These are phyloP conservation scores for Daktulosphaira vitifoliae DNA, from an alignment of 1,140 invertebrate species.

Conservation along the genomic window DNA sequence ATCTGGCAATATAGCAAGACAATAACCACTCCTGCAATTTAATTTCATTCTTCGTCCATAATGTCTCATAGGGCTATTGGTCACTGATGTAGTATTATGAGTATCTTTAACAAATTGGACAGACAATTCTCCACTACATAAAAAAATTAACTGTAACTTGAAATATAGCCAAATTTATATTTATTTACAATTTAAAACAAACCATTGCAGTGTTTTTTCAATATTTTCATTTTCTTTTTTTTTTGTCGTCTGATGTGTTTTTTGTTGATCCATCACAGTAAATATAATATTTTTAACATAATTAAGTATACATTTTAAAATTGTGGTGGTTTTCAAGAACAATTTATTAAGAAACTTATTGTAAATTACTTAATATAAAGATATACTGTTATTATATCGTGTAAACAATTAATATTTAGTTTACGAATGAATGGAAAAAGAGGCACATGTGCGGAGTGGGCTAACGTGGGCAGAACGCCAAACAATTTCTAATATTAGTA, in stretches of 20 bases:
- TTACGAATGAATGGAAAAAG: not conserved
- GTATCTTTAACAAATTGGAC: not conserved
- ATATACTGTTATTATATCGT: not conserved
- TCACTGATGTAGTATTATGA: not conserved
- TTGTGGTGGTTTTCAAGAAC: no score
- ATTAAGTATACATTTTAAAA: no score
- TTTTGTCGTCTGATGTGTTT: not conserved
- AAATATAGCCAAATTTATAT: not conserved
- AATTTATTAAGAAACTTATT: not conserved
- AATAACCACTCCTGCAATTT: slow-evolving; percentile 50
- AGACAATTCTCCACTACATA: not conserved
- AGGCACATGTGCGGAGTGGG: slow-evolving; percentile 3
- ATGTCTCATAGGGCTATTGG: slow-evolving; percentile 9
- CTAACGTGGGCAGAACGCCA: slow-evolving; percentile 6
- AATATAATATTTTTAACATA: no score
- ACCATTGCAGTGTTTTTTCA: no score
- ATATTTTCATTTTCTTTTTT: no score
- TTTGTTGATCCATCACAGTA: slow-evolving; percentile 13
- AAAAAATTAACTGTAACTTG: not conserved
- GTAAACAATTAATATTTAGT: no score
- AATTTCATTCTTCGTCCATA: slow-evolving; percentile 46
- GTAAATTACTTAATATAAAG: not conserved
- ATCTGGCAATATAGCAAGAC: slow-evolving; percentile 49
- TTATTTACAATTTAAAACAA: not conserved
- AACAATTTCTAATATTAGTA: not conserved